Evolutionary conservation across 92 coral and sea anemone species (phyloP).

Genomic region (Epizoanthus ramosus): DNA sequence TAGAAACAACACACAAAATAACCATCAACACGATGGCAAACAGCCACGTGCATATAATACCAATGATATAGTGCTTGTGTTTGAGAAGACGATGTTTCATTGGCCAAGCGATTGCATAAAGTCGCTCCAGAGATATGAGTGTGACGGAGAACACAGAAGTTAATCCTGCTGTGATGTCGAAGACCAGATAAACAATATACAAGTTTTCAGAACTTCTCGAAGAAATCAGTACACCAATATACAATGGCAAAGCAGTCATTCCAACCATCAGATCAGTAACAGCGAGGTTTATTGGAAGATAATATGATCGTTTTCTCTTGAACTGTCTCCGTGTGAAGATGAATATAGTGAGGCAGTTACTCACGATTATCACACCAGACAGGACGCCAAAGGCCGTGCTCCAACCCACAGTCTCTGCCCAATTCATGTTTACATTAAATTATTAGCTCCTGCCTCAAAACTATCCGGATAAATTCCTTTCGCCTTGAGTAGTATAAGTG

Average conservation of each 20-base stretch:
- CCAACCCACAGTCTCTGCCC: conserved; percentile 10
- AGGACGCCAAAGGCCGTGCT: conserved; percentile 2
- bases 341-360: not conserved
- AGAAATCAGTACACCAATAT: too few relatives aligned
- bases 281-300: too few relatives aligned
- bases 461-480: too few relatives aligned
- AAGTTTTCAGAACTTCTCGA: too few relatives aligned
- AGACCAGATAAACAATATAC: too few relatives aligned
- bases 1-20: not conserved
- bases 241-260: too few relatives aligned
- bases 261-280: too few relatives aligned
- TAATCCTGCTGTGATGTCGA: too few relatives aligned
- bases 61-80: conserved; percentile 13
- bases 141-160: not conserved
- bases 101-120: conserved; percentile 24
- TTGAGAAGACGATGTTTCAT: conserved; percentile 10
- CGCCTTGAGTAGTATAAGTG: too few relatives aligned
- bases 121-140: conserved; percentile 15
- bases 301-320: too few relatives aligned
- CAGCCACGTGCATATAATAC: conserved; percentile 10
- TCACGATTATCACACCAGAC: not conserved
- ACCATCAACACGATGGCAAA: conserved; percentile 12
- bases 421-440: not conserved
- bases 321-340: too few relatives aligned
- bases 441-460: too few relatives aligned